Base-by-base conservation (phyloP, 2,797 vertebrate genomes). In the Sandelia bainsii region DNA sequence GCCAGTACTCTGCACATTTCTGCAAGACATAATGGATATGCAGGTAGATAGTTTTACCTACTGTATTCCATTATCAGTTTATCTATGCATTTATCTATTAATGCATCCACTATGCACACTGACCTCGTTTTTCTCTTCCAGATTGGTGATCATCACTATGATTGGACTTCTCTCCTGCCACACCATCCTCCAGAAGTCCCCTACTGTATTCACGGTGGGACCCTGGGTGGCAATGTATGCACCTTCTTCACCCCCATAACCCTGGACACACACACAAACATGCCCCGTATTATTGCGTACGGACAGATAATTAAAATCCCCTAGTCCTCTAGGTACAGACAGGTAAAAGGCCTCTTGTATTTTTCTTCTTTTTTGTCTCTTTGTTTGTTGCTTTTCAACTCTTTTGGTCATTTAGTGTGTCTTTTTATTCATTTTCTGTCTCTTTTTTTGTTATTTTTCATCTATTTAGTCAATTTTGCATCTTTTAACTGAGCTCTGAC, bases 1-100 rank as follows among this genome's bases (percentile, higher is more conserved):
- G 97, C 98, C 98, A 99, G 66, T 99, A 99, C 87, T 99, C 98
- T 22, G 97, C 97, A 89, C 98, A 99, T 95, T 99, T 99, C 98
- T 99, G 84, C 71, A 67, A 57, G 49, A 80, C 12, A 54, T 49
- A 56, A n/a, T 22, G 25, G 8, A 77, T 34, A 70, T 17, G 71
- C 8, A 22, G 67, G 16, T 51, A 1, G 8, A 48, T 29, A 45
- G 63, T 73, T 72, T 17, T 23, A 60, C 14, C 8, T n/a, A 64
- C 23, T n/a, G n/a, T n/a, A n/a, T n/a, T 1, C n/a, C 23, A 32
- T 50, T 44, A 59, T 39, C 9, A 50, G 5, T 4, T 3, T 56
- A 62, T 46, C 12, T 20, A 8, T 65, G 3, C 8, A n/a, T 57
- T 53, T 32, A 62, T 44, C 11, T 19, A 45, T 23, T 11, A 22